These are phyloP conservation scores for Tinea trinotella DNA, from an alignment of 2,888 invertebrate species.

Conservation along the genomic window DNA sequence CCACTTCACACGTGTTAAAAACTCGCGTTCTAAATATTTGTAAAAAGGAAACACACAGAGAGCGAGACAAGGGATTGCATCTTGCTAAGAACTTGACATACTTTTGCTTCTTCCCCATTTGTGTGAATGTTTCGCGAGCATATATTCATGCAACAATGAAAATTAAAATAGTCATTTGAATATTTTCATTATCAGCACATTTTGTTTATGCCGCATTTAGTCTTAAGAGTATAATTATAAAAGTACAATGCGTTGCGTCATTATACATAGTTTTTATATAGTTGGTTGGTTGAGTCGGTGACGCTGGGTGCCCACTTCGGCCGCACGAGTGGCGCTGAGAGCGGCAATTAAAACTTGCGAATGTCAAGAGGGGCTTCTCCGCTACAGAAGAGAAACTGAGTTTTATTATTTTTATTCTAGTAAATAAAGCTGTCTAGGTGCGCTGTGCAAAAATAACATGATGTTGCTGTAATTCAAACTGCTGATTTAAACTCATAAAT, in stretches of 20 bases:
- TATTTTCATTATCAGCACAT: not conserved
- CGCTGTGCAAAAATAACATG: conserved; percentile 1
- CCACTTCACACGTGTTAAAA: conserved; percentile 5
- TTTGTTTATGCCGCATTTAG: not conserved
- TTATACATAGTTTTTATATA: conserved; percentile 37
- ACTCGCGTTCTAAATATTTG: conserved; percentile 8
- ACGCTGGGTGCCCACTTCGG: conserved; percentile 46
- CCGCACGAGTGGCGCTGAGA: conserved; percentile 45
- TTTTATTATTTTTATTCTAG: conserved; percentile 19
- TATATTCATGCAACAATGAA: not conserved
- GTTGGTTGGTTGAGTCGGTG: conserved; percentile 35
- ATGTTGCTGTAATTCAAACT: not conserved
- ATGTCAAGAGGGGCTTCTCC: conserved; percentile 48
- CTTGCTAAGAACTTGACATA: conserved; percentile 1
- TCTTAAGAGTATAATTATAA: conserved; percentile 12
- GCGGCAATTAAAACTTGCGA: conserved; percentile 70
- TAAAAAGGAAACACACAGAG: not conserved
- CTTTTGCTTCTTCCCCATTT: not conserved
- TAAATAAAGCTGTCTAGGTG: conserved; percentile 15
- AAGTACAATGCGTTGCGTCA: conserved; percentile 12
- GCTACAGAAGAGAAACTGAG: conserved; percentile 16
- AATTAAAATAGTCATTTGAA: not conserved
- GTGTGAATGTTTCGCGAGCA: not conserved
- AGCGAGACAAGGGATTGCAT: conserved; percentile 5
- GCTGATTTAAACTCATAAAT: not conserved